Conservation (phyloP, 1,140 invertebrate species). For the Drosophila persimilis region DNA sequence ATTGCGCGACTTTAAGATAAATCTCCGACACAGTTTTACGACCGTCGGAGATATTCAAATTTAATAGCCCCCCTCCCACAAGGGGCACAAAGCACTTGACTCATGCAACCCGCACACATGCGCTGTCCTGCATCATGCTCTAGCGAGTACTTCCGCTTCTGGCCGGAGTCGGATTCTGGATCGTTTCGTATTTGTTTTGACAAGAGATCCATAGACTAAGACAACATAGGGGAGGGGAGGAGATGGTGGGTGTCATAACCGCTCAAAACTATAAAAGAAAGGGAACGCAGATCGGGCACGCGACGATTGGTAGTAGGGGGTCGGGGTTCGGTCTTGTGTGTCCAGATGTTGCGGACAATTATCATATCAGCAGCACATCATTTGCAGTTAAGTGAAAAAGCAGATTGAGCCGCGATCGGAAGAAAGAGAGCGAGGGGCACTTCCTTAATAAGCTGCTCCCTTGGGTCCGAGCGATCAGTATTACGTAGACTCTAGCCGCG, state of each 20-base stretch:
- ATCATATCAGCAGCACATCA: conserved; percentile 78
- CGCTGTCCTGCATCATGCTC: conserved; percentile 3
- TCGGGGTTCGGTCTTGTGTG: conserved; percentile 8
- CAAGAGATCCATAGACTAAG: conserved; percentile 43
- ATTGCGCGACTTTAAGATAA: conserved; percentile 57
- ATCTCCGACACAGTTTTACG: conserved; percentile 49
- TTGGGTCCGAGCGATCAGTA: conserved; percentile 38
- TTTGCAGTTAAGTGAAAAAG: conserved; percentile 72
- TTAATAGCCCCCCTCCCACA: conserved; percentile 25
- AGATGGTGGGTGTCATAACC: conserved; percentile 71
- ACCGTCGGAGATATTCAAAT: conserved; percentile 43
- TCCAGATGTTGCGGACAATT: conserved; percentile 75
- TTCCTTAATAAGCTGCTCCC: conserved; percentile 50
- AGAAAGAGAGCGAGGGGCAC: conserved; percentile 15
- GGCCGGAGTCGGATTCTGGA: conserved; percentile 30
- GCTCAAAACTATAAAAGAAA: conserved; percentile 25
- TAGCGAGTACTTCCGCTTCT: conserved; percentile 59
- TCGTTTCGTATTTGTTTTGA: conserved; percentile 60
- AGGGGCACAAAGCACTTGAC: conserved; percentile 73
- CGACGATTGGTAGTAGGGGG: conserved; percentile 32
- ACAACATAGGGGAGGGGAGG: conserved; percentile 49
- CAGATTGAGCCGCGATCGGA: conserved; percentile 61
- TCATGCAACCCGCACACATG: conserved; percentile 49
- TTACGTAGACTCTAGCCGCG: conserved; percentile 25
- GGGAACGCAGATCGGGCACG: conserved; percentile 38